Conservation (phyloP, 2,797 vertebrate genomes). For the Coilia nasus region DNA sequence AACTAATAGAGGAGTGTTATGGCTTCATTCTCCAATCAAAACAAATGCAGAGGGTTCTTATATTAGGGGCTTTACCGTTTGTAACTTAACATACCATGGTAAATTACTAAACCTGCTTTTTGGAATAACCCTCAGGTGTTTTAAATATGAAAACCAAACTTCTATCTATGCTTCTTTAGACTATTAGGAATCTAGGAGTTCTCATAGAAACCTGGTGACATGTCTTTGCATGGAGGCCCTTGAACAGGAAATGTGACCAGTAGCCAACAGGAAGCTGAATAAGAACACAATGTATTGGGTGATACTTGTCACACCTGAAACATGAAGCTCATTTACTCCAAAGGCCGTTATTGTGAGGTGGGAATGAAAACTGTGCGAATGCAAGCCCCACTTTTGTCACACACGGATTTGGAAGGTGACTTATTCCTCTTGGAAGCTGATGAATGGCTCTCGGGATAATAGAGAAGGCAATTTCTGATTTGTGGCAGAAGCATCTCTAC, state of each 20-base stretch:
- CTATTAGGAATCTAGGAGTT: neutral
- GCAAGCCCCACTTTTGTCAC: slow-evolving; percentile 4
- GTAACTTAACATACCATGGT: too few species aligned
- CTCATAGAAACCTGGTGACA: neutral
- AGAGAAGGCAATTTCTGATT: slow-evolving; percentile 21
- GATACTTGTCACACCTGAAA: slow-evolving; percentile 63
- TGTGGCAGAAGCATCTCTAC: neutral
- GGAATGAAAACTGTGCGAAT: slow-evolving; percentile 60
- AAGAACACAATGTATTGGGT: slow-evolving; percentile 58
- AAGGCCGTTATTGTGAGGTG: slow-evolving; percentile 62
- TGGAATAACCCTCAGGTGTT: too few species aligned
- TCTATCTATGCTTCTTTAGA: too few species aligned
- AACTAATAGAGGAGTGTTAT: too few species aligned
- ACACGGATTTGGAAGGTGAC: neutral
- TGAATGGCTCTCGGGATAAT: slow-evolving; percentile 16
- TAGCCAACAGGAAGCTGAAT: slow-evolving; percentile 6
- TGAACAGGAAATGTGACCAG: neutral
- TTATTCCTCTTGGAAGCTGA: slow-evolving; percentile 5
- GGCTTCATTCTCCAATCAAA: too few species aligned
- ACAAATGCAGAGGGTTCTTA: too few species aligned
- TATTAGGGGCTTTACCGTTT: too few species aligned
- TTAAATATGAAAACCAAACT: too few species aligned
- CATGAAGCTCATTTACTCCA: slow-evolving; percentile 64
- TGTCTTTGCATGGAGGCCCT: neutral
- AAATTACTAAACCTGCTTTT: too few species aligned